Conservation (phyloP, 2,113 vertebrate genomes). For the Eulacestoma nigropectus region DNA sequence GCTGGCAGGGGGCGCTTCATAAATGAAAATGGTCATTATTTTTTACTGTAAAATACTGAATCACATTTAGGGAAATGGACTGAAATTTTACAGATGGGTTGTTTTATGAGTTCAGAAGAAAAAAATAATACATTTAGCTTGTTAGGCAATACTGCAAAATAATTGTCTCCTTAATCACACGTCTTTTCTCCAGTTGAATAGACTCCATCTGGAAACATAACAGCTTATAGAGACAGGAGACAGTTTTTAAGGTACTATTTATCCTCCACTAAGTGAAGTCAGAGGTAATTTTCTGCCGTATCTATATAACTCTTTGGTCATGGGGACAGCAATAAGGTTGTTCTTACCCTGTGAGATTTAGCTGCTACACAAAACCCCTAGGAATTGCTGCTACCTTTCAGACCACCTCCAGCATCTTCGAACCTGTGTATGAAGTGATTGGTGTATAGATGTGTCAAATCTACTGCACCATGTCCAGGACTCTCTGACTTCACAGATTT, state of each 20-base stretch:
- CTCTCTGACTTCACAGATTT: neutral
- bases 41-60: neutral
- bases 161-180: neutral
- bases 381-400: neutral
- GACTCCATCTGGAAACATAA: neutral
- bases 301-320: neutral
- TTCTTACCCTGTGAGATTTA: neutral
- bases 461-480: neutral
- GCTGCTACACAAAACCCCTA: neutral
- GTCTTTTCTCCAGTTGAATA: neutral
- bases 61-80: neutral
- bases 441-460: neutral
- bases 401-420: neutral
- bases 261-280: neutral
- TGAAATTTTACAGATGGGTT: constrained; percentile 39
- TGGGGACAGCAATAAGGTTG: neutral
- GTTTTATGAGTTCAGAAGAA: constrained; percentile 6
- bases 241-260: neutral
- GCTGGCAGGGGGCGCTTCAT: constrained; percentile 25
- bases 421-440: neutral
- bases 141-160: neutral
- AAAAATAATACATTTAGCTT: neutral
- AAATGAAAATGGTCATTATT: constrained; percentile 45
- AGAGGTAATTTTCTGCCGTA: neutral
- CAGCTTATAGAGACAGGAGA: neutral